Base-by-base conservation (phyloP, 2,113 vertebrate species). In the Gnathonemus longibarbis region DNA sequence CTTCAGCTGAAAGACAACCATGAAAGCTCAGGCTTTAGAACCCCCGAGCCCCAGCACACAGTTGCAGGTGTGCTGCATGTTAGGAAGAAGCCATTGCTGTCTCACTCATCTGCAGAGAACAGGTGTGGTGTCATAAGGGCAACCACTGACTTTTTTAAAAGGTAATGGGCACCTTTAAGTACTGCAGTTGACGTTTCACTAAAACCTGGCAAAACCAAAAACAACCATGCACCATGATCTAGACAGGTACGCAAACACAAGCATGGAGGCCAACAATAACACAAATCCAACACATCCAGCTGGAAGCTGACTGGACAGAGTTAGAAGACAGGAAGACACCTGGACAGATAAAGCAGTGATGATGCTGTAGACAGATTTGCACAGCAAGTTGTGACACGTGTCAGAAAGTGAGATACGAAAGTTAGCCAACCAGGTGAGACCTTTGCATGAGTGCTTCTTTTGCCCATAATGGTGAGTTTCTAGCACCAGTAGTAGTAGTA, bases 1-100 rank as follows among this genome's bases (percentile, higher is more conserved):
- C 96, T 99, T 99, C 93, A 99, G 95, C 98, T 99, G 94, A 50
- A 96, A 96, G 0, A 93, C 24, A 5, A 87, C 91, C 91, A 89
- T 24, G 84, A 83, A 89, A 88, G n/a, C 39, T 58, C 31, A 88
- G 31, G 35, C 0, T 35, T 45, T n/a, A n/a, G 39, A 87, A 48
- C 45, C 35, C 83, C 17, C 3, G 0, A n/a, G 42, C 77, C 19
- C 15, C 5, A 13, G 45, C 83, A 45, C 45, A 15, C 3, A 21
- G 83, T 27, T 31, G 62, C 62, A 70, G 10, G 62, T 1, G 3
- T 10, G n/a, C 66, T 13, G 3, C 15, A 42, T 42, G 35, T 80
- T 42, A 42, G 74, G 74, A 17, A 39, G 31, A 2, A 42, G 74
- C 74, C 74, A 21, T 1, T 15, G 74, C 74, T 19, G 17, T 6